A percentile compares a stretch with the other conserved stretches of the same genome.
These are phyloP conservation scores for Apamea crenata DNA, from an alignment of 2,888 invertebrate genomes.

Conservation along the genomic window DNA sequence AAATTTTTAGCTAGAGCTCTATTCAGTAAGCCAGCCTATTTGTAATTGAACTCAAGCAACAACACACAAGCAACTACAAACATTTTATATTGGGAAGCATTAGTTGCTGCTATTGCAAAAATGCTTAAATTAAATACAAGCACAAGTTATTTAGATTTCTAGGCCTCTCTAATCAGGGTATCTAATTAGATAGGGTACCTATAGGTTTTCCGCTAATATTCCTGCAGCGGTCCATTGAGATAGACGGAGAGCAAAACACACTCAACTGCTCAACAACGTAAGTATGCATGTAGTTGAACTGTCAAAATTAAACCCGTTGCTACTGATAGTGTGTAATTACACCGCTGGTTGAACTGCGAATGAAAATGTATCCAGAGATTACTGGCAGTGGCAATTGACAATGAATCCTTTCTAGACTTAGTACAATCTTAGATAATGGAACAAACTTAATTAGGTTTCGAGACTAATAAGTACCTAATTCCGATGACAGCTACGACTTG, in stretches of 20 bases:
- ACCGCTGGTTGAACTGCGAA: not conserved
- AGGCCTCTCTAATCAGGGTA: not conserved
- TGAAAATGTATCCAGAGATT: not conserved
- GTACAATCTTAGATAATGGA: constrained; percentile 19
- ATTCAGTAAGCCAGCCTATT: not conserved
- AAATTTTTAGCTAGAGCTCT: not conserved
- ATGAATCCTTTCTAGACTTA: constrained; percentile 13
- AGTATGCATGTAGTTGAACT: too few relatives aligned
- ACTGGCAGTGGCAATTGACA: not conserved
- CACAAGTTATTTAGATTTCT: not conserved
- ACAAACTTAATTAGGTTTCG: constrained; percentile 35
- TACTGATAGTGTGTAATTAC: too few relatives aligned
- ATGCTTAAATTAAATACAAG: not conserved
- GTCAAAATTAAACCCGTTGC: too few relatives aligned
- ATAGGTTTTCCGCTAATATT: not conserved
- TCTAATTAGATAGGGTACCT: not conserved
- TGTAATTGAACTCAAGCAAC: not conserved
- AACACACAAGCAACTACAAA: constrained; percentile 6
- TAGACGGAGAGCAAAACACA: not conserved
- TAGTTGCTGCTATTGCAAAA: not conserved
- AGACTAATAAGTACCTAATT: constrained; percentile 37
- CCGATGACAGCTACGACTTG: constrained; percentile 33
- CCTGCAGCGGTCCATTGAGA: not conserved
- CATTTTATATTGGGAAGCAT: not conserved
- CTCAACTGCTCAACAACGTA: not conserved